These are phyloP conservation scores for Clarias fuscus DNA, from an alignment of 2,797 vertebrate genomes.

Conservation along the genomic window DNA sequence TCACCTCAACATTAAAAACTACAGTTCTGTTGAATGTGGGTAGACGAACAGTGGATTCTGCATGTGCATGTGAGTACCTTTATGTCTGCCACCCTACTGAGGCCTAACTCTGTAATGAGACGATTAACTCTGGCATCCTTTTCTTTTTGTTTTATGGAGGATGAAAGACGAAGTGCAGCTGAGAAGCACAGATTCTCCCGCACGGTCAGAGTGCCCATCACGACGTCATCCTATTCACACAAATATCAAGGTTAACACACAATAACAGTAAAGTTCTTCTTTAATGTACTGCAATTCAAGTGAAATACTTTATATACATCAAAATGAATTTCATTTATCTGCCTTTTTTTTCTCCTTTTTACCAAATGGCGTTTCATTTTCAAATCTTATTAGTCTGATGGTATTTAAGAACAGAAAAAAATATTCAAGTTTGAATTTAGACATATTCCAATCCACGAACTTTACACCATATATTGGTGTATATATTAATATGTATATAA, in stretches of 20 bases:
- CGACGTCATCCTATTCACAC: slow-evolving; percentile 84
- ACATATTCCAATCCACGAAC: too few species aligned
- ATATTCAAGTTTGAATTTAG: too few species aligned
- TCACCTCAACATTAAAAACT: not conserved
- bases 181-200: slow-evolving; percentile 95
- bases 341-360: not conserved
- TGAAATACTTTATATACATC: not conserved
- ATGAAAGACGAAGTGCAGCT: slow-evolving; percentile 87
- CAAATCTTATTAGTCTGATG: too few species aligned
- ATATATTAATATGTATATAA: too few species aligned
- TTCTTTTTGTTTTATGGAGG: slow-evolving; percentile 75
- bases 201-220: slow-evolving; percentile 94
- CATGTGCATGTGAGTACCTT: slow-evolving; percentile 73
- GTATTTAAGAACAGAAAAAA: not conserved
- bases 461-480: too few species aligned
- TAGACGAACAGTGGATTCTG: not conserved
- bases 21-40: not conserved
- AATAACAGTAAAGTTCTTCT: not conserved
- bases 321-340: not conserved
- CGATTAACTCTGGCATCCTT: slow-evolving; percentile 82
- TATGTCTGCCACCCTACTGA: slow-evolving; percentile 88
- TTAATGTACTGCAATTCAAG: not conserved
- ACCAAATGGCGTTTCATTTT: not conserved
- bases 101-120: slow-evolving; percentile 86
- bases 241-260: slow-evolving; percentile 19